These are phyloP conservation scores for Penaeus japonicus DNA, from an alignment of 1,140 invertebrate species.

Conservation along the genomic window DNA sequence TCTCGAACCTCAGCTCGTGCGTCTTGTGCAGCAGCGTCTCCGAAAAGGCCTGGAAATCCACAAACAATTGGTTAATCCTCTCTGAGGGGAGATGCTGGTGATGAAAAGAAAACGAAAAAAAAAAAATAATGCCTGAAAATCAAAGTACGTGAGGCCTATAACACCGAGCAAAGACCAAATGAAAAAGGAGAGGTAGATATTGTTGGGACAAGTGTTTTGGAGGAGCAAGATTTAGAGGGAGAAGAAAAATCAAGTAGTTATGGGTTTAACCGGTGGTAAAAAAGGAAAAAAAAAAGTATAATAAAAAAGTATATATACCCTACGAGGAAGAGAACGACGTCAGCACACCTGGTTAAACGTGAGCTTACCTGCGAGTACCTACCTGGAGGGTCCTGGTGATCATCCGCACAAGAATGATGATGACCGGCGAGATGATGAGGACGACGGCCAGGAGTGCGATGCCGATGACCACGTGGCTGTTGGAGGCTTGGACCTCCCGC, in stretches of 20 bases:
- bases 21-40: slow-evolving; percentile 82
- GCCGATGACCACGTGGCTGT: slow-evolving; percentile 72
- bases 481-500: slow-evolving; percentile 70
- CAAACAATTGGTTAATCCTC: too few species aligned
- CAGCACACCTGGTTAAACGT: background rate
- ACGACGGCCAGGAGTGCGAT: slow-evolving; percentile 81
- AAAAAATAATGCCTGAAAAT: background rate
- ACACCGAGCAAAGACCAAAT: background rate
- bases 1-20: slow-evolving; percentile 82
- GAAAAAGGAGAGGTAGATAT: too few species aligned
- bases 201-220: slow-evolving; percentile 13
- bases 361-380: slow-evolving; percentile 69
- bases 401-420: slow-evolving; percentile 81
- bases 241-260: too few species aligned
- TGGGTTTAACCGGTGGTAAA: too few species aligned
- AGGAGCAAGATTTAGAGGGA: too few species aligned
- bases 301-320: too few species aligned
- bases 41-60: slow-evolving; percentile 84
- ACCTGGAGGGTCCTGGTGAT: slow-evolving; percentile 85
- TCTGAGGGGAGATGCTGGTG: background rate
- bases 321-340: too few species aligned
- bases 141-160: too few species aligned
- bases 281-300: too few species aligned
- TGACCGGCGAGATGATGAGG: slow-evolving; percentile 81
- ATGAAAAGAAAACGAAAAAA: background rate